Conservation (phyloP, 1,140 invertebrate genomes). For the Parapsyche elsis region DNA sequence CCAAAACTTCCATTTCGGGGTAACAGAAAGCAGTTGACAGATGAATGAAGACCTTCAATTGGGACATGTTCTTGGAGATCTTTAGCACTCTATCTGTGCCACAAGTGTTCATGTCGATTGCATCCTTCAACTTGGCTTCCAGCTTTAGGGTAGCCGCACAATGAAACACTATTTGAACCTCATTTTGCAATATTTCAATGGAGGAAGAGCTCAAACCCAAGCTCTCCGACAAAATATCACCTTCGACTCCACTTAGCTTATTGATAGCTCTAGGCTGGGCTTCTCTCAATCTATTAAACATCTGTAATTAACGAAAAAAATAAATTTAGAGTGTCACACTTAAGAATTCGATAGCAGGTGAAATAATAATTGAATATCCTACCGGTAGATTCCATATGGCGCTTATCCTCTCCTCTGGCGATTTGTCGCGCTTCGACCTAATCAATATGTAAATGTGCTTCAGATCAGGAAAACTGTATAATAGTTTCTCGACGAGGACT, state of each 20-base stretch:
- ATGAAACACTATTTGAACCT: conserved; percentile 86
- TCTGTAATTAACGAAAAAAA: conserved; percentile 60
- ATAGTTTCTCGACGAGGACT: conserved; percentile 81
- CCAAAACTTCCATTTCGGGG: conserved; percentile 69
- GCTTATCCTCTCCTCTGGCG: conserved; percentile 64
- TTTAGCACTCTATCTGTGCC: conserved; percentile 73
- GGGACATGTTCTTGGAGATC: conserved; percentile 72
- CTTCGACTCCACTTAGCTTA: conserved; percentile 77
- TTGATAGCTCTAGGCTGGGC: conserved; percentile 65
- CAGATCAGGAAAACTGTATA: conserved; percentile 77
- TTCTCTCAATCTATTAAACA: conserved; percentile 70
- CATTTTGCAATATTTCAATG: conserved; percentile 67
- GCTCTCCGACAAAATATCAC: conserved; percentile 70
- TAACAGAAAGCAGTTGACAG: conserved; percentile 82
- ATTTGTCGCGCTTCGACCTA: conserved; percentile 73
- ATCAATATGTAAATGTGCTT: conserved; percentile 77
- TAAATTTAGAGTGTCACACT: background rate
- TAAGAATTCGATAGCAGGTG: too few relatives aligned
- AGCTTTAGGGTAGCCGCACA: conserved; percentile 85
- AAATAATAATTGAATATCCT: conserved; percentile 18
- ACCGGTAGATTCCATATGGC: conserved; percentile 57
- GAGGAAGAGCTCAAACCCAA: conserved; percentile 70
- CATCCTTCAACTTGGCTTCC: conserved; percentile 73
- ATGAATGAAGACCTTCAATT: conserved; percentile 74
- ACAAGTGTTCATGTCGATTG: conserved; percentile 74